Evolutionary conservation across 2,888 invertebrate species (phyloP), one percentile per base, ranked within the genome.

Genomic region (Eupithecia pulchellata): DNA sequence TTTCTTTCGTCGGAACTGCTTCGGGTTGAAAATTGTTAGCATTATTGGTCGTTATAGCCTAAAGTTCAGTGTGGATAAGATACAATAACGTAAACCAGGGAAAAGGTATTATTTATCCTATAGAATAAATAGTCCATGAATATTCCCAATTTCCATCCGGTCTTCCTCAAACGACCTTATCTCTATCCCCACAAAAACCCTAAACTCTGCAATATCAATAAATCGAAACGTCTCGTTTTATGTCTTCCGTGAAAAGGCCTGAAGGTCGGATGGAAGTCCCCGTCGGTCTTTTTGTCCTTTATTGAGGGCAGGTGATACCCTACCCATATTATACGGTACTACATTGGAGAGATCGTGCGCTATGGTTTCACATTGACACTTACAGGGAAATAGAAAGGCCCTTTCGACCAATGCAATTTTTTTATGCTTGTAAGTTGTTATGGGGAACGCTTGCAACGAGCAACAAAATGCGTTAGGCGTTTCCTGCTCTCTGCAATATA

Each of bases 181-280:
- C 42, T 4, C 11, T 27, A 13, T 6, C 2, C 14, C 55, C 4
- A 57, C 17, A 39, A 36, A 20, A 17, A 39, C 65, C 69, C 64
- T 58, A 64, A 60, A 52, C 67, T 57, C 11, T 52, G 60, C 69
- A 61, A 72, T 69, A 73, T 69, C 73, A 69, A 75, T 76, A 72
- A 75, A 75, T 70, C 61, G 39, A 32, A 25, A 64, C 14, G 68
- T 64, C 72, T 47, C 64, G 27, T 70, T 76, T 72, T 71, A 72
- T 76, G 62, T 17, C 72, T 70, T 75, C 69, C 70, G 69, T 30
- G 64, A 63, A 61, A 57, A 58, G 66, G 64, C 58, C 62, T 61
- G 68, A 69, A 47, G 32, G 32, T 67, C 52, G 57, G 14, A 57
- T 57, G 2, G 57, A 29, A 36, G 58, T 64, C 57, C 47, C 36